Percentiles rank a stretch among this genome's conserved stretches.
phyloP scores from a whole-genome alignment of 1,140 invertebrate species.

The Megalonaias nervosa region DNA sequence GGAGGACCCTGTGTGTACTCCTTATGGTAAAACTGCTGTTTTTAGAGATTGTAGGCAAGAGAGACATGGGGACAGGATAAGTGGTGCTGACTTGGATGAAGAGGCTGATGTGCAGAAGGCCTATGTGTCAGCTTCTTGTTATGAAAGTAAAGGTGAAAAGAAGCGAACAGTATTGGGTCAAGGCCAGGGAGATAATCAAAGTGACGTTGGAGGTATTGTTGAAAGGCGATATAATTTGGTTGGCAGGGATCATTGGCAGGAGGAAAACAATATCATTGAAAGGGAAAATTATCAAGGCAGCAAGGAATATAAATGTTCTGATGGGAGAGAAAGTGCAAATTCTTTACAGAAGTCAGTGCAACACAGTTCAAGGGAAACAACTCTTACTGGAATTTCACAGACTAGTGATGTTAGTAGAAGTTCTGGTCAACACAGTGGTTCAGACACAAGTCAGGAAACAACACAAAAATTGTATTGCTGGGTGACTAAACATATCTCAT shows the following conservation, averaged over 20 bases:
- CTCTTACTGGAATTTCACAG: background rate
- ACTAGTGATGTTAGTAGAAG: background rate
- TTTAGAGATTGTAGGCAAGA: conserved; percentile 6
- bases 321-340: too few relatives aligned
- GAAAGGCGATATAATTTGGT: too few relatives aligned
- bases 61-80: background rate
- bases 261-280: too few relatives aligned
- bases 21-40: conserved; percentile 23
- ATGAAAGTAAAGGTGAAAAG: too few relatives aligned
- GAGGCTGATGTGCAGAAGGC: conserved; percentile 12
- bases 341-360: too few relatives aligned
- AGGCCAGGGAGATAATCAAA: too few relatives aligned
- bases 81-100: conserved; percentile 1
- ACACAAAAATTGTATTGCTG: conserved; percentile 39
- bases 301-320: too few relatives aligned
- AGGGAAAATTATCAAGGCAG: too few relatives aligned
- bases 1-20: conserved; percentile 15
- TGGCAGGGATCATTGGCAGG: too few relatives aligned
- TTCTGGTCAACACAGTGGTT: background rate
- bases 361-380: too few relatives aligned
- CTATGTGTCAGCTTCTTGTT: background rate
- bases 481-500: conserved; percentile 50
- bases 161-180: too few relatives aligned
- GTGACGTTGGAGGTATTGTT: too few relatives aligned
- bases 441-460: background rate